Conservation (phyloP, 2,797 vertebrate species). For the Epinephelus coioides region DNA sequence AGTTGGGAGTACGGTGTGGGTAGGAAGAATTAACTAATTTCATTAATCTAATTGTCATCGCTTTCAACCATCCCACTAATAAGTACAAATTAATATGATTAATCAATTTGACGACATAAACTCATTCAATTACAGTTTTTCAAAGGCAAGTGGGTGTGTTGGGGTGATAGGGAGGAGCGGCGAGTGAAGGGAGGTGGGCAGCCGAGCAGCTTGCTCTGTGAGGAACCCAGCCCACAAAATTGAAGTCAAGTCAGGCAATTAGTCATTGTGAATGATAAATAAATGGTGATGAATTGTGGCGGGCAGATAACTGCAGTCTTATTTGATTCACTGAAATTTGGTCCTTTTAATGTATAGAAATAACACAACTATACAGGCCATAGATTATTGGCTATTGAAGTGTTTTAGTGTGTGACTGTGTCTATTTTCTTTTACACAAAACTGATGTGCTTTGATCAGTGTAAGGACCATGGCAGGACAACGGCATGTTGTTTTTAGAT, state of each 20-base stretch:
- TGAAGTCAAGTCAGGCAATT: conserved; percentile 79
- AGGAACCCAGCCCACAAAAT: conserved; percentile 75
- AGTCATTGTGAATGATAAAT: conserved; percentile 81
- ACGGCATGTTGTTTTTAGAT: neutral
- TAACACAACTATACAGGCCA: neutral
- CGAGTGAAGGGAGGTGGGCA: conserved; percentile 67
- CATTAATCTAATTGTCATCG: conserved; percentile 97
- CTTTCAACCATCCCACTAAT: conserved; percentile 94
- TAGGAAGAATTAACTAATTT: conserved; percentile 89
- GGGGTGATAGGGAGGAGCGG: conserved; percentile 84
- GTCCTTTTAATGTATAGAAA: conserved; percentile 27
- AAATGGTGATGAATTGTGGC: conserved; percentile 70
- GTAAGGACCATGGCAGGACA: neutral
- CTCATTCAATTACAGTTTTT: conserved; percentile 96
- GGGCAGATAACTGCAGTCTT: conserved; percentile 45
- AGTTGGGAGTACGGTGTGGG: conserved; percentile 79
- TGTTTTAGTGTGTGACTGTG: neutral
- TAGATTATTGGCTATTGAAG: conserved; percentile 6
- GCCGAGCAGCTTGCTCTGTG: conserved; percentile 67
- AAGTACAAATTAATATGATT: conserved; percentile 98
- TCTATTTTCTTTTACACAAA: neutral
- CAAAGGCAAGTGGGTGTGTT: conserved; percentile 92
- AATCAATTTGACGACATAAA: conserved; percentile 98
- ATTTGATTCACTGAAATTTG: conserved; percentile 43
- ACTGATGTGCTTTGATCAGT: neutral